phyloP scores from a whole-genome alignment of 2,113 vertebrate species.

The Motacilla tschutschensis region DNA sequence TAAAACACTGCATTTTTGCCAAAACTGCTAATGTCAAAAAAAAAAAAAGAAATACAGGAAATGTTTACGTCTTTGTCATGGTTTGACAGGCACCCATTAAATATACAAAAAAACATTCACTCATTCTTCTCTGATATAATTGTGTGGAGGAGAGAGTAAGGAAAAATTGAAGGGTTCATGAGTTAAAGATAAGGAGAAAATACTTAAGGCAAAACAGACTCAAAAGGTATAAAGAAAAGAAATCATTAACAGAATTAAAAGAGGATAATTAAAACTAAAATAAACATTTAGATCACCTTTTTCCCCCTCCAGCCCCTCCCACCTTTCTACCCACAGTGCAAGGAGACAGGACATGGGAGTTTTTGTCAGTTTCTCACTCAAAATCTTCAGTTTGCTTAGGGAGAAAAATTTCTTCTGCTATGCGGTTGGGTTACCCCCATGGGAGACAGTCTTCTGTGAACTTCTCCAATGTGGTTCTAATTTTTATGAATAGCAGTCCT shows the following conservation, averaged over 20 bases:
- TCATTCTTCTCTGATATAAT: background rate
- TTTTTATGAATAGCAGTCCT: background rate
- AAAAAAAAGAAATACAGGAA: no score
- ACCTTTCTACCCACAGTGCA: fast-evolving
- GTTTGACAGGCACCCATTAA: background rate
- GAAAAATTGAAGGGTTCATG: background rate
- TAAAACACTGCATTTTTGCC: background rate
- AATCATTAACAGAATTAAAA: background rate
- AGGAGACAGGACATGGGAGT: fast-evolving
- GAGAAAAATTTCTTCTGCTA: background rate
- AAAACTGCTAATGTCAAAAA: background rate
- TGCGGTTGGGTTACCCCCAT: fast-evolving
- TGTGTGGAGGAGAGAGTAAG: background rate
- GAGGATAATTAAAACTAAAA: background rate
- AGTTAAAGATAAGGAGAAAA: background rate
- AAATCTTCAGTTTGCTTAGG: background rate
- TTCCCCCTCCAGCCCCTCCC: background rate
- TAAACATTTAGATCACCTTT: background rate
- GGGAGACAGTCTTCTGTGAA: background rate
- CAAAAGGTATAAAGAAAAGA: background rate
- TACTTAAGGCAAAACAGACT: background rate
- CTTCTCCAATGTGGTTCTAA: background rate
- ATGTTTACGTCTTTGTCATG: background rate
- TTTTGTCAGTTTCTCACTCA: background rate
- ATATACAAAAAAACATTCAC: background rate